Evolutionary conservation across 2,888 invertebrate species (phyloP), one percentile per base, ranked within the genome.

Genomic region (Drosophila affinis): DNA sequence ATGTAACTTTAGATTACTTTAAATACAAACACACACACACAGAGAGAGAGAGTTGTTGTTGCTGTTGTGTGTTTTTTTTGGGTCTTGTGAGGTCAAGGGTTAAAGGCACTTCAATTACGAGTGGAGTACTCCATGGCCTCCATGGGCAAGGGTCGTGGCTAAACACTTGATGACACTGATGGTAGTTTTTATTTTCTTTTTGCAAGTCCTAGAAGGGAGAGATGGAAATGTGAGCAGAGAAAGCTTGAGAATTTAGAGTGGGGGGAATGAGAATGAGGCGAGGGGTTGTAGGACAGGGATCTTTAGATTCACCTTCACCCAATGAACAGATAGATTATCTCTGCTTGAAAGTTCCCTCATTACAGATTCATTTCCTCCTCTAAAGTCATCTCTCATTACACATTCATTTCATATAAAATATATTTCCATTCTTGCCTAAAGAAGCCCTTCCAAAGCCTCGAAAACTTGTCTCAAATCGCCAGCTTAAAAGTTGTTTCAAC

Each of bases 1-100:
- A 72, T 80, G 78, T 75, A 65, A 72, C 79, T 76, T 81, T 76
- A 83, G 79, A 83, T 86, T 75, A 82, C 83, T 77, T 54, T 14
- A 71, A 77, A 69, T 75, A 76, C 44, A 64, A 5, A 14, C 6
- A 39, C 14, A 39, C 39, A 39, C 39, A 34, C 34, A 34, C 34
- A 34, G 5, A 34, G 5, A 3, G 5, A 14, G 39, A 4, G 6
- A 12, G 14, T 34, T 12, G 24, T 24, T 21, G 21, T 21, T 1
- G 18, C 18, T n/a, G 52, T 9, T 32, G 10, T 24, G 34, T 48
- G n/a, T 6, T 21, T 57, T 24, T 59, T 32, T 17, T 18, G 46
- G 34, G n/a, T 29, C 21, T 29, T 29, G 44, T 46, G 34, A 9
- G 32, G 56, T 14, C 67, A 53, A 60, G 49, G 52, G 59, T 60